These are phyloP conservation scores for Morus bassanus DNA, from an alignment of 2,797 vertebrate species.

Conservation along the genomic window DNA sequence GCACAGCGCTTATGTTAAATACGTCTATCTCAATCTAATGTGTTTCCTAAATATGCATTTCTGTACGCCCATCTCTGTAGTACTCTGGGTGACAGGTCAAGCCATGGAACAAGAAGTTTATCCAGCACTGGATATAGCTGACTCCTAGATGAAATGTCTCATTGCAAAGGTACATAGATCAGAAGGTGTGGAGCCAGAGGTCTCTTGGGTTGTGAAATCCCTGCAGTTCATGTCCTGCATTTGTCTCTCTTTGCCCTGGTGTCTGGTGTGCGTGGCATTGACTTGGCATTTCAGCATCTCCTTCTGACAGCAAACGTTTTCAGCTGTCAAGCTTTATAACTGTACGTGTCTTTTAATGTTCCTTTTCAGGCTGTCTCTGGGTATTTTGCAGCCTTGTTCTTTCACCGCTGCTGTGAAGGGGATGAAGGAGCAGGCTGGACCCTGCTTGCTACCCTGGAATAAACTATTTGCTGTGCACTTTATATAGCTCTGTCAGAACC, in stretches of 20 bases:
- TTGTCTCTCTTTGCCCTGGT: conserved; percentile 29
- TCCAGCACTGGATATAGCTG: conserved; percentile 15
- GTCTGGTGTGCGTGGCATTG: conserved; percentile 20
- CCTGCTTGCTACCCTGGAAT: conserved; percentile 41
- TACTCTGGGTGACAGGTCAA: neutral
- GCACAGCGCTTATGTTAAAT: neutral
- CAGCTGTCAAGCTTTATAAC: conserved; percentile 64
- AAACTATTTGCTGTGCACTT: conserved; percentile 46
- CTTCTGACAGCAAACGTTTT: conserved; percentile 63
- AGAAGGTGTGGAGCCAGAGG: neutral
- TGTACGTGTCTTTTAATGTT: conserved; percentile 53
- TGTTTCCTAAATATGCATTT: neutral
- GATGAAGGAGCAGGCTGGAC: conserved; percentile 46
- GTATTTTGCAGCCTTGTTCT: neutral
- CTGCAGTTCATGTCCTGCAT: conserved; percentile 30
- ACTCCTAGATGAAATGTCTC: conserved; percentile 32
- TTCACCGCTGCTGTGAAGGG: conserved; percentile 20
- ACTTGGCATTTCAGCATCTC: conserved; percentile 53
- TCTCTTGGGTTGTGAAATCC: conserved; percentile 31
- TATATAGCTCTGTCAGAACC: conserved; percentile 31
- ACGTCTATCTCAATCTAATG: neutral
- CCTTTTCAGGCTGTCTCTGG: conserved; percentile 3
- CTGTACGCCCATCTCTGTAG: conserved; percentile 8
- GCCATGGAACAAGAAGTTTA: conserved; percentile 22
- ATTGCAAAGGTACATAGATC: conserved; percentile 27